Evolutionary conservation across 2,113 vertebrate genomes (phyloP).

Genomic region (Lamprologus tigripictilis): DNA sequence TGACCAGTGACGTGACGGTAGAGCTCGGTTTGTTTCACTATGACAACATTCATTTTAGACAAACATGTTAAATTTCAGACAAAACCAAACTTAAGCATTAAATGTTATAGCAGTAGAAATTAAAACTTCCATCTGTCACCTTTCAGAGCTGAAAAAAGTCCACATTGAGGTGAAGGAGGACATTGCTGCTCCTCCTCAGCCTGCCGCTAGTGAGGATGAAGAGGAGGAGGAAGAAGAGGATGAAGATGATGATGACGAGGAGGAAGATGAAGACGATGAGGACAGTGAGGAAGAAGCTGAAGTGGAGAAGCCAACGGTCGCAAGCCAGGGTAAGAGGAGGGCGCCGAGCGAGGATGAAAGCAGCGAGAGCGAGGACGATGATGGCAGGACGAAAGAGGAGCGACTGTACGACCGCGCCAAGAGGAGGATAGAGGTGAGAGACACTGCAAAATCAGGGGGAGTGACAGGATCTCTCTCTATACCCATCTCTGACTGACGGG

Average conservation of each 20-base stretch:
- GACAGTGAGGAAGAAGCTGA: slow-evolving; percentile 34
- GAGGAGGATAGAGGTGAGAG: slow-evolving; percentile 87
- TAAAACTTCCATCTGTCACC: background rate
- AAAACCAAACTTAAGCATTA: background rate
- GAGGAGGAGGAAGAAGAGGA: slow-evolving; percentile 81
- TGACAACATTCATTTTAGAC: background rate
- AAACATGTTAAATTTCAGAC: too few relatives aligned
- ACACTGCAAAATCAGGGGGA: background rate
- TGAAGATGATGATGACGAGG: slow-evolving; percentile 60
- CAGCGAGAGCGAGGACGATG: slow-evolving; percentile 86
- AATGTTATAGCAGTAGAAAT: background rate
- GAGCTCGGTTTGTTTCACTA: background rate
- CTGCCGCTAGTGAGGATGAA: slow-evolving; percentile 70
- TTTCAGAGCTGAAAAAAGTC: slow-evolving; percentile 83
- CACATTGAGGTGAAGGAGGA: slow-evolving; percentile 96
- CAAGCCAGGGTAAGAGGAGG: slow-evolving; percentile 52
- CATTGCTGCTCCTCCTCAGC: slow-evolving; percentile 64
- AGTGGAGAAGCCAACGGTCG: slow-evolving; percentile 69
- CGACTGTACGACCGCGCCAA: slow-evolving; percentile 89
- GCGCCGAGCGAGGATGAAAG: slow-evolving; percentile 79
- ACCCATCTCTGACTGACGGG: background rate
- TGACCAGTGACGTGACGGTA: background rate
- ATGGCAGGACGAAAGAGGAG: slow-evolving; percentile 90
- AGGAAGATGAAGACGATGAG: slow-evolving; percentile 68
- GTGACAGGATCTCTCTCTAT: background rate